phyloP scores from a whole-genome alignment of 2,888 invertebrate genomes.

The Heliconius ethilla region DNA sequence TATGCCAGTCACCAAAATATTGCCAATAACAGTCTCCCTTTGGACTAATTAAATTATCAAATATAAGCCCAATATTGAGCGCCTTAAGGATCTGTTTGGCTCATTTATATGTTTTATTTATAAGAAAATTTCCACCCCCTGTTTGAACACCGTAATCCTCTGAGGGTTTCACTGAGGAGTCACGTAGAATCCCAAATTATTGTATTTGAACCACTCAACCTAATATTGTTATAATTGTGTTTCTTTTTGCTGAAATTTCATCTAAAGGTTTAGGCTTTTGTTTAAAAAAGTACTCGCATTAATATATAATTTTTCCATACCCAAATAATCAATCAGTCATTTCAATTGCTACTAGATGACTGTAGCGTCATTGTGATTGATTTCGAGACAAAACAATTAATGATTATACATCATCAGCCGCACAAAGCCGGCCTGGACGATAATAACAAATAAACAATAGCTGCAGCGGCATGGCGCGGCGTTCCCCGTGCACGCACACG shows the following conservation, averaged over 20 bases:
- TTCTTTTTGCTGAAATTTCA: neutral
- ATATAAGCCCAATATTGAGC: conserved; percentile 42
- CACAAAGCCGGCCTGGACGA: conserved; percentile 54
- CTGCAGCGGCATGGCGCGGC: conserved; percentile 54
- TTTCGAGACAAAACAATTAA: conserved; percentile 24
- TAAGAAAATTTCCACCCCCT: conserved; percentile 57
- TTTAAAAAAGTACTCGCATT: neutral
- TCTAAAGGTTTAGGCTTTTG: neutral
- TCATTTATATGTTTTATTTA: conserved; percentile 46
- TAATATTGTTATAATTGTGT: conserved; percentile 13
- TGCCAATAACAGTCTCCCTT: conserved; percentile 59
- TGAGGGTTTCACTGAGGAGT: conserved; percentile 51
- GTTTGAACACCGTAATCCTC: conserved; percentile 60
- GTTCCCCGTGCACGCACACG: conserved; percentile 62
- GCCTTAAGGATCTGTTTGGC: conserved; percentile 47
- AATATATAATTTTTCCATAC: neutral
- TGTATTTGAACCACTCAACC: conserved; percentile 42
- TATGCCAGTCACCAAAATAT: conserved; percentile 69
- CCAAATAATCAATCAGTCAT: neutral
- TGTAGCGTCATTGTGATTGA: conserved; percentile 23
- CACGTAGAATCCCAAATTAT: conserved; percentile 49
- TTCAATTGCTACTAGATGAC: conserved; percentile 16
- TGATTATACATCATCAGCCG: conserved; percentile 22
- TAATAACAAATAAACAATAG: conserved; percentile 75
- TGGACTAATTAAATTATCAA: conserved; percentile 40